These are phyloP conservation scores for Dicyrtoma fusca DNA, from an alignment of 2,888 invertebrate genomes.

Conservation along the genomic window DNA sequence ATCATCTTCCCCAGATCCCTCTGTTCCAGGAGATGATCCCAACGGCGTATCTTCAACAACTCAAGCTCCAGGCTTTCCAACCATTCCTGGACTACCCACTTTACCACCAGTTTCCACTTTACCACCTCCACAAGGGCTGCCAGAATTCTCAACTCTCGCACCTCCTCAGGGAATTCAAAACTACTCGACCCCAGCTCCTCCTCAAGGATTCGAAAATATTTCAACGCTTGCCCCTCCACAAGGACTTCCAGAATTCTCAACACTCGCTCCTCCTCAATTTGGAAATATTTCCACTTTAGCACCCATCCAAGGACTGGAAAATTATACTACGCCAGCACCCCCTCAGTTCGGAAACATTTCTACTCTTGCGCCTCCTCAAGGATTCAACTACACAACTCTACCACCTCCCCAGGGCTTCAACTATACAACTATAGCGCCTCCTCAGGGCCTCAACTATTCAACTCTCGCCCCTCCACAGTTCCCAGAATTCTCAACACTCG, in stretches of 20 bases:
- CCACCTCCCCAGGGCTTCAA: background rate
- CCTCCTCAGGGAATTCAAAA: background rate
- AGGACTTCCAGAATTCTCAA: background rate
- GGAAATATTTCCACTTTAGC: background rate
- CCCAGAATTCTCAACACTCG: background rate
- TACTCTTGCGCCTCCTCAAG: background rate
- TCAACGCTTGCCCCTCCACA: background rate
- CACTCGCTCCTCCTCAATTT: background rate
- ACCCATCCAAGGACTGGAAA: no score
- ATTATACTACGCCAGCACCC: no score
- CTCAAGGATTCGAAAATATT: background rate
- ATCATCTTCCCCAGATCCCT: background rate
- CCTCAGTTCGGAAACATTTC: background rate
- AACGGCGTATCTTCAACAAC: constrained; percentile 2
- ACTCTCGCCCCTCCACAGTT: background rate
- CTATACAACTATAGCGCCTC: no score
- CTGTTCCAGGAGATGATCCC: constrained; percentile 31
- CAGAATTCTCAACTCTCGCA: background rate
- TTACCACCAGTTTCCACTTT: background rate
- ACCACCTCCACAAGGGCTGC: constrained; percentile 1
- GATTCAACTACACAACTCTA: background rate
- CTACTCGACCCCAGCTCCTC: no score
- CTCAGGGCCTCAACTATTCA: background rate
- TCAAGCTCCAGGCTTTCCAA: constrained; percentile 5
- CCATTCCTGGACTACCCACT: background rate